Conservation (phyloP, 2,888 invertebrate species). For the Xanthorhoe designata region DNA sequence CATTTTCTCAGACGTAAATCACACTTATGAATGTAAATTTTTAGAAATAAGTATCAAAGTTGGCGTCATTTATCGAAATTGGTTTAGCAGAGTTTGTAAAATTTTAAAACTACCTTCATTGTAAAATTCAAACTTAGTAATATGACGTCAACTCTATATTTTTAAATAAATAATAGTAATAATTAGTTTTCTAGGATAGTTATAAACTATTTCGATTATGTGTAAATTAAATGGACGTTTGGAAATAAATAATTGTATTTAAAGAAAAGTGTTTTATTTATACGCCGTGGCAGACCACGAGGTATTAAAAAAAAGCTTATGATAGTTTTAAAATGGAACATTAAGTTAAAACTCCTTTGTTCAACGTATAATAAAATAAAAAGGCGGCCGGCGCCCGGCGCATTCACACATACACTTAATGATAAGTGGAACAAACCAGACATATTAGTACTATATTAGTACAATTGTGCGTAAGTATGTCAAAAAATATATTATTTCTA, state of each 20-base stretch:
- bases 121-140: not conserved
- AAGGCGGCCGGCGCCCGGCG: too few species aligned
- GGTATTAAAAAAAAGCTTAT: too few species aligned
- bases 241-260: conserved; percentile 35
- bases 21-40: conserved; percentile 5
- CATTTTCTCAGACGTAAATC: not conserved
- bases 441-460: too few species aligned
- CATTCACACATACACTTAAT: too few species aligned
- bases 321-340: too few species aligned
- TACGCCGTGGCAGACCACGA: too few species aligned
- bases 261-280: conserved; percentile 5
- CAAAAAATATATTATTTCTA: too few species aligned
- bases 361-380: too few species aligned
- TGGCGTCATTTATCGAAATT: conserved; percentile 15
- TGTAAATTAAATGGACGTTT: conserved; percentile 37
- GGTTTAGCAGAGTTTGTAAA: conserved; percentile 10
- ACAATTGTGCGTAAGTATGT: too few species aligned
- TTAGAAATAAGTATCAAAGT: conserved; percentile 12
- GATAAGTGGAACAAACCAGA: too few species aligned
- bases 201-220: conserved; percentile 52
- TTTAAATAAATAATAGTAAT: conserved; percentile 22
- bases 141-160: conserved; percentile 16
- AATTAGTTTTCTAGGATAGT: conserved; percentile 60
- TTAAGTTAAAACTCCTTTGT: too few species aligned
- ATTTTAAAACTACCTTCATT: not conserved